phyloP scores from a whole-genome alignment of 2,888 invertebrate genomes.

The Aspidiotus destructor region DNA sequence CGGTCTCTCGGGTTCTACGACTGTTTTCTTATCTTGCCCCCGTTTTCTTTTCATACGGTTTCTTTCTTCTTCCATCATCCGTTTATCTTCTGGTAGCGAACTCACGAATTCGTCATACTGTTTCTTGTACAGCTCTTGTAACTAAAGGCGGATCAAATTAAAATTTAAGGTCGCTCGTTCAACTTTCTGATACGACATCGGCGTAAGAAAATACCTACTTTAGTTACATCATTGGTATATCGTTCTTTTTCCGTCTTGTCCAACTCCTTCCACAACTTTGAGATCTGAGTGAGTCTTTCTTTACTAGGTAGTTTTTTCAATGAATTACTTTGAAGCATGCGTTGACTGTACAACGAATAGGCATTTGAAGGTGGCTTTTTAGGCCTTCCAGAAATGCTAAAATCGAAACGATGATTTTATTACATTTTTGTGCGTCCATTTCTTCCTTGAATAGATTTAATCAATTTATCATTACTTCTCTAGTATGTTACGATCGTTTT shows the following conservation, averaged over 20 bases:
- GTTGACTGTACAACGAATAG: slow-evolving; percentile 31
- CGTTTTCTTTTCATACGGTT: slow-evolving; percentile 7
- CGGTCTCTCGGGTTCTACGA: slow-evolving; percentile 30
- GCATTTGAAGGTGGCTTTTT: slow-evolving; percentile 34
- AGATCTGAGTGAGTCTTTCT: slow-evolving; percentile 29
- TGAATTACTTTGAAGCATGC: slow-evolving; percentile 32
- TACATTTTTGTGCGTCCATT: no score
- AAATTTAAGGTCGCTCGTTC: no score
- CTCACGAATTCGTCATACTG: slow-evolving; percentile 28
- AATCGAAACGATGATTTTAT: not conserved
- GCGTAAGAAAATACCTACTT: slow-evolving; percentile 9
- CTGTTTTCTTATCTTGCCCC: slow-evolving; percentile 4
- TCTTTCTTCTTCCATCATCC: slow-evolving; percentile 18
- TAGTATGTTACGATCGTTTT: slow-evolving; percentile 33
- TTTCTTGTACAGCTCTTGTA: slow-evolving; percentile 29
- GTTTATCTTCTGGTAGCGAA: slow-evolving; percentile 31
- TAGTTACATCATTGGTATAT: slow-evolving; percentile 5
- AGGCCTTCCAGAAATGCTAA: slow-evolving; percentile 33
- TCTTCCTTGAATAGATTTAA: not conserved
- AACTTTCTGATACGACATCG: no score
- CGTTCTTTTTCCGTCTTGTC: slow-evolving; percentile 26
- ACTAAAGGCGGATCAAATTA: not conserved
- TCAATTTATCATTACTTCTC: slow-evolving; percentile 15
- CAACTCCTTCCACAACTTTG: slow-evolving; percentile 33
- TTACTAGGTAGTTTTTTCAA: slow-evolving; percentile 30